Evolutionary conservation across 2,797 vertebrate species (phyloP), one percentile per base, ranked within the genome.

Genomic region (Hephaestus fuliginosus): DNA sequence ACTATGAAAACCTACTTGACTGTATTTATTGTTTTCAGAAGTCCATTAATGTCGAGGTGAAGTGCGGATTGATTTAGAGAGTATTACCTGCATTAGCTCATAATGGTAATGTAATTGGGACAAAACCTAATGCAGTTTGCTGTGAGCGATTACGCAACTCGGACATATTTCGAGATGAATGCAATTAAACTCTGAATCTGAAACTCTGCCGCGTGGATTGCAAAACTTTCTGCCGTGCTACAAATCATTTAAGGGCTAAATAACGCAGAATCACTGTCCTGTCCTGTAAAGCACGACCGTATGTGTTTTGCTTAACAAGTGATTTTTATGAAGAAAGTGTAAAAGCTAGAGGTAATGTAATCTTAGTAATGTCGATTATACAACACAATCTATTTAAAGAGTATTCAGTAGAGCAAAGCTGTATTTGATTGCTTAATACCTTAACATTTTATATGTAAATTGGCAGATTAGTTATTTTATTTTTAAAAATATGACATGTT

Each of bases 1-100:
- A 20, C 43, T 36, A 51, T 74, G 43, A 15, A 13, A 63, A 55
- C 33, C 18, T 53, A 41, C 66, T 43, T 36, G 10, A 70, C 28
- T 18, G 13, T 44, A 14, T 66, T 46, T 62, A 36, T 69, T 74
- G 70, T 78, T 68, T 78, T 68, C 11, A 57, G 52, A 63, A 39
- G 17, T 66, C 70, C 76, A 87, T 89, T 82, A 85, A 13, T 0
- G 10, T 43, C 51, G 36, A 75, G 18, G 74, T 60, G 39, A 63
- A 77, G 56, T 74, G 74, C 56, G n/a, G 51, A 74, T 66, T 51
- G 67, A 73, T 78, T 77, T 57, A 36, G 39, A 46, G 22, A 39
- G 58, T 46, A 41, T 71, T 12, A 3, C 4, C 10, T 75, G 28
- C 53, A 62, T 74, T 67, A 22, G 36, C 28, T 62, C 52, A 63